Evolutionary conservation across 2,888 invertebrate genomes (phyloP).

Genomic region (Callinectes sapidus): DNA sequence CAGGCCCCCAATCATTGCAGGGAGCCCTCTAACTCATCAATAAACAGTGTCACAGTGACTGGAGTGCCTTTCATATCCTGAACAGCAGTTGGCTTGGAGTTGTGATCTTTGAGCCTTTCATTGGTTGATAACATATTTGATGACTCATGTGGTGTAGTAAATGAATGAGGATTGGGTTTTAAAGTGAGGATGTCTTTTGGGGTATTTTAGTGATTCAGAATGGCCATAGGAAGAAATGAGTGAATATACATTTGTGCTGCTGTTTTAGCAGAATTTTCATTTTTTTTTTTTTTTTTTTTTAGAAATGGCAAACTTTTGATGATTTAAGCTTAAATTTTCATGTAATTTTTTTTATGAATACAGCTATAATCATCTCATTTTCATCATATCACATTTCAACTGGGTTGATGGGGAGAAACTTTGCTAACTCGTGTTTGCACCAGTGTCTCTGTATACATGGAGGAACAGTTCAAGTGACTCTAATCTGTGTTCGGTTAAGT

Average conservation of each 20-base stretch:
- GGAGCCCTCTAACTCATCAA: conserved; percentile 69
- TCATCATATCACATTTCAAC: not conserved
- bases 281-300: too few relatives aligned
- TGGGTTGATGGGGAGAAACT: not conserved
- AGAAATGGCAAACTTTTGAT: not conserved
- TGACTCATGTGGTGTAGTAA: not conserved
- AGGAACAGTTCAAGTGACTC: not conserved
- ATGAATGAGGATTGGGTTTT: not conserved
- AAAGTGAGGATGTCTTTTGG: not conserved
- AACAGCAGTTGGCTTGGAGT: not conserved
- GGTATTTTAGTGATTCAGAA: not conserved
- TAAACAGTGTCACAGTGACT: conserved; percentile 70
- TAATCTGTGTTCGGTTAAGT: not conserved
- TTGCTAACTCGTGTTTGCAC: not conserved
- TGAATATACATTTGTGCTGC: not conserved
- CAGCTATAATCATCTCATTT: not conserved
- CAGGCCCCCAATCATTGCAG: conserved; percentile 69
- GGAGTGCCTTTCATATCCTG: conserved; percentile 32
- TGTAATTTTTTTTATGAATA: not conserved
- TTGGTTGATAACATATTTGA: not conserved
- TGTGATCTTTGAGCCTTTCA: not conserved
- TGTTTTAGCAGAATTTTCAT: not conserved
- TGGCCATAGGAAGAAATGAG: not conserved
- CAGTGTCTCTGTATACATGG: not conserved
- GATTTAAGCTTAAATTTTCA: not conserved